Percentiles rank a stretch among this genome's conserved stretches.
Conservation (phyloP, 2,888 invertebrate genomes). For the Serrognathus titanus region DNA sequence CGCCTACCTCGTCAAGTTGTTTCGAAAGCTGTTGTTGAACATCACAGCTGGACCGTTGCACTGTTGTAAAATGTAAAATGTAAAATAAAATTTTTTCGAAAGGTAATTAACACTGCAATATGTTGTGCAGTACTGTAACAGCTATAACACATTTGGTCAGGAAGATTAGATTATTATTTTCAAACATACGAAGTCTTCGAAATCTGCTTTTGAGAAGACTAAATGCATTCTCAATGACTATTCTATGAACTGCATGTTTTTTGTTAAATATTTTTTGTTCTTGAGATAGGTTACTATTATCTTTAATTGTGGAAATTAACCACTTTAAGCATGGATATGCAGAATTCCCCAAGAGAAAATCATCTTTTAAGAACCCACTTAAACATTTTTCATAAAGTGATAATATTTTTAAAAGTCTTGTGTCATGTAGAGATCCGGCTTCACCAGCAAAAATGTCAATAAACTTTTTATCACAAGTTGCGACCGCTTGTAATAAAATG, state of each 20-base stretch:
- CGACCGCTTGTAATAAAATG: conserved; percentile 7
- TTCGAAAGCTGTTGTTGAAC: no score
- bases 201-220: conserved; percentile 24
- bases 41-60: no score
- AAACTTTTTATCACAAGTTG: conserved; percentile 9
- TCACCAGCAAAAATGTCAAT: conserved; percentile 18
- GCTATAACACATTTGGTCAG: conserved; percentile 19
- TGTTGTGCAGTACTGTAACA: conserved; percentile 24
- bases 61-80: no score
- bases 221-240: conserved; percentile 21
- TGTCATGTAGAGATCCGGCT: conserved; percentile 21
- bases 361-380: conserved; percentile 13
- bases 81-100: no score
- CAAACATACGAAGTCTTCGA: conserved; percentile 20
- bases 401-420: conserved; percentile 23
- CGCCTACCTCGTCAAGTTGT: no score
- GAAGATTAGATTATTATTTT: conserved; percentile 17
- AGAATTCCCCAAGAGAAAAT: conserved; percentile 24
- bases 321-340: conserved; percentile 22
- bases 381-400: conserved; percentile 11
- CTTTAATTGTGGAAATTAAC: conserved; percentile 20
- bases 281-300: conserved; percentile 16
- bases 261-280: conserved; percentile 17
- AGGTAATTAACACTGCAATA: no score
- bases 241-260: conserved; percentile 18